Evolutionary conservation across 2,113 vertebrate genomes (phyloP).

Genomic region (Apteryx owenii): DNA sequence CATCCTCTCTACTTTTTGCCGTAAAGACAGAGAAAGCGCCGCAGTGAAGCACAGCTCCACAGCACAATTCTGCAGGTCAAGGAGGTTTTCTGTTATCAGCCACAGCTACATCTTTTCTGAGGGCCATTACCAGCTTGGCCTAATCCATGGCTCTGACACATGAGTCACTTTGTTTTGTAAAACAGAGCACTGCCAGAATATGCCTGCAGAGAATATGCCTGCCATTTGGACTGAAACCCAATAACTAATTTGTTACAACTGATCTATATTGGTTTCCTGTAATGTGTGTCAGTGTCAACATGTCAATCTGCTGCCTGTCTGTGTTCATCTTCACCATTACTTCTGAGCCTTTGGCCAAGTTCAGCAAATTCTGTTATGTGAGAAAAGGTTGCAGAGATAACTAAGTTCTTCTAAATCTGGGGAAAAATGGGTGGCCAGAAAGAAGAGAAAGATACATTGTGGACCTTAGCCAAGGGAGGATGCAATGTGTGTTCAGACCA

Average conservation of each 20-base stretch:
- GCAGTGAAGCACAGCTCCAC: neutral
- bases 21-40: neutral
- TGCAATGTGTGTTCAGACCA: neutral
- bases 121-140: neutral
- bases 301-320: neutral
- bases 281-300: neutral
- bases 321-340: accelerated
- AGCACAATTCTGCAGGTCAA: neutral
- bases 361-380: neutral
- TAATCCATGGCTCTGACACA: neutral
- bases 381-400: neutral
- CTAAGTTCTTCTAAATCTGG: neutral
- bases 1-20: neutral
- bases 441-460: neutral
- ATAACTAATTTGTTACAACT: neutral
- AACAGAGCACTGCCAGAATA: neutral
- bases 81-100: neutral
- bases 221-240: neutral
- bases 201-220: neutral
- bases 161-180: neutral
- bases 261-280: neutral
- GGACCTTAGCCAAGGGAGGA: neutral
- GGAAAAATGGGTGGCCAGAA: neutral
- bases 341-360: neutral
- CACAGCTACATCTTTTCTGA: neutral